Evolutionary conservation across 2,888 invertebrate species (phyloP).

Genomic region (Hypomecis punctinalis): DNA sequence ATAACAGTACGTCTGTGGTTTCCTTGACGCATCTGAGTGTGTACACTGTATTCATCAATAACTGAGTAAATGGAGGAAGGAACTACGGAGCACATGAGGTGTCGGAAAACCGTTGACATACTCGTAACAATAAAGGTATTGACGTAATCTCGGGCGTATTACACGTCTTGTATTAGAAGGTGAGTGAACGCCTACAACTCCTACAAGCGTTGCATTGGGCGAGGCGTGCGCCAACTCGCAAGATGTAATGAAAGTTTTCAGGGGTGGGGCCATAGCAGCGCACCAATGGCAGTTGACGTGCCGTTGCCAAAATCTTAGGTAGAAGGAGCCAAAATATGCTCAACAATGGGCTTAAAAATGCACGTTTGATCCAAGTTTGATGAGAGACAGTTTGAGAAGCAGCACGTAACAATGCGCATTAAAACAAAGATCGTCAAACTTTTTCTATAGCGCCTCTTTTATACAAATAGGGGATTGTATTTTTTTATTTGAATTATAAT

Average conservation of each 20-base stretch:
- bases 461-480: too few relatives aligned
- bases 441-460: too few relatives aligned
- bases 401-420: not conserved
- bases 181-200: constrained; percentile 18
- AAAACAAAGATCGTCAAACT: too few relatives aligned
- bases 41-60: constrained; percentile 7
- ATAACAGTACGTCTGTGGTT: not conserved
- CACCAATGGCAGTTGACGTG: constrained; percentile 11
- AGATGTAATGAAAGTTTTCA: constrained; percentile 15
- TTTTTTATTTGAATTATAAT: too few relatives aligned
- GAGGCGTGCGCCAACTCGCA: constrained; percentile 6
- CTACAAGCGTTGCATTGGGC: constrained; percentile 5
- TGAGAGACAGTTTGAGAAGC: not conserved
- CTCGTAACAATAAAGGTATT: constrained; percentile 3
- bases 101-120: constrained; percentile 21
- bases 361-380: not conserved
- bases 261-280: constrained; percentile 5
- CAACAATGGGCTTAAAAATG: not conserved
- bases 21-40: constrained; percentile 1
- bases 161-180: not conserved
- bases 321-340: not conserved
- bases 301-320: constrained; percentile 9
- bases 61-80: constrained; percentile 16
- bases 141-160: constrained; percentile 1
- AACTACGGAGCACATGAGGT: constrained; percentile 1